Evolutionary conservation across 2,113 vertebrate genomes (phyloP).

Genomic region (Circaetus gallicus): DNA sequence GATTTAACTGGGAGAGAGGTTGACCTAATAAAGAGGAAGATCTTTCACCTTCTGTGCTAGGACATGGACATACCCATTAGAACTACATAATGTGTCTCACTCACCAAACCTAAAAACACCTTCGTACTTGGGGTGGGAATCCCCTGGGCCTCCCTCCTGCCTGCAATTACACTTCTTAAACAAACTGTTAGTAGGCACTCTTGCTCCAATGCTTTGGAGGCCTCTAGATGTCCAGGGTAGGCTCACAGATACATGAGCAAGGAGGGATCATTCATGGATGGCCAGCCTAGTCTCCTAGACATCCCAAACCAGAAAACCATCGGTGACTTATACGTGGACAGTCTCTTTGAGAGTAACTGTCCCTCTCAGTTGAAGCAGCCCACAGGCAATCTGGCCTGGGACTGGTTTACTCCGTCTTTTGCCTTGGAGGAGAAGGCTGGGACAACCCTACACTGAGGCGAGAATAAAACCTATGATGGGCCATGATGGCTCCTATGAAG

Average conservation of each 20-base stretch:
- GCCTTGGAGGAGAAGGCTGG: neutral
- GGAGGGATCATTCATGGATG: neutral
- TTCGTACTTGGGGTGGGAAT: neutral
- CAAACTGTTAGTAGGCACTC: neutral
- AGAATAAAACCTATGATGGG: neutral
- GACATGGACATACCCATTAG: neutral
- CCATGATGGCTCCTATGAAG: too few species aligned
- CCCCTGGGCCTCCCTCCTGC: neutral
- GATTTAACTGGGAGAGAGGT: neutral
- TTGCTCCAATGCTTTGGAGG: neutral
- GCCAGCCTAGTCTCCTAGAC: neutral
- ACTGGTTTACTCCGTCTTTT: neutral
- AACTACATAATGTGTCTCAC: neutral
- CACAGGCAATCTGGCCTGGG: rapidly evolving
- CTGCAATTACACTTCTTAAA: neutral
- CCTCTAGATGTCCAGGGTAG: neutral
- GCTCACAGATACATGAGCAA: neutral
- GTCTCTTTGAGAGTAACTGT: neutral
- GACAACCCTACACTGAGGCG: neutral
- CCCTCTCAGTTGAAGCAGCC: neutral
- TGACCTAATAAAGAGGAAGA: neutral
- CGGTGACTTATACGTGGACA: rapidly evolving
- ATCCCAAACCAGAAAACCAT: neutral
- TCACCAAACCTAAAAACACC: neutral
- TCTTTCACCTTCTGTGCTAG: neutral